A percentile compares a stretch with the other conserved stretches of the same genome.
These are phyloP conservation scores for Amiota communis DNA, from an alignment of 2,888 invertebrate species.

Conservation along the genomic window DNA sequence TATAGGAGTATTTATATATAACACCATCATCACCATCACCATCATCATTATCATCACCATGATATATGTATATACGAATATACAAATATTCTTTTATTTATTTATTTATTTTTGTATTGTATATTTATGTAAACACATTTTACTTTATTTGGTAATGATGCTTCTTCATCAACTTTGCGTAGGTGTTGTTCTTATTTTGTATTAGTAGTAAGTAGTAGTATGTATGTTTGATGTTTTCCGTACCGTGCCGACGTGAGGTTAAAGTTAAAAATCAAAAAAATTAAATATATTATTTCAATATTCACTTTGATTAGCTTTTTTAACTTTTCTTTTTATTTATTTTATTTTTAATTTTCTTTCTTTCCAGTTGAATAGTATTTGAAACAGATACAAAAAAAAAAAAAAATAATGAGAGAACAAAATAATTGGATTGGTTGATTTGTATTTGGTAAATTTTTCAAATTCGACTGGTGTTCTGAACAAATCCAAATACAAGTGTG, in stretches of 20 bases:
- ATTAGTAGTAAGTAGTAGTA: too few relatives aligned
- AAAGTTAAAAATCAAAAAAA: too few relatives aligned
- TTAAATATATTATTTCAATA: too few relatives aligned
- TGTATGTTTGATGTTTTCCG: too few relatives aligned
- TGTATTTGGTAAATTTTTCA: not conserved
- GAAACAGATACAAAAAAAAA: not conserved
- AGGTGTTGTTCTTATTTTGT: not conserved
- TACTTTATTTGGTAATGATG: constrained; percentile 2
- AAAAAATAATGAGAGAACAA: not conserved
- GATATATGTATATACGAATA: too few relatives aligned
- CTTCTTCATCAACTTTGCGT: not conserved
- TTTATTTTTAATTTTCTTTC: not conserved
- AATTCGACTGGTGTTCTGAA: not conserved
- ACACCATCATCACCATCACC: too few relatives aligned
- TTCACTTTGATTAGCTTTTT: too few relatives aligned
- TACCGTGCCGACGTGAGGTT: too few relatives aligned
- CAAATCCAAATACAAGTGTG: constrained; percentile 61
- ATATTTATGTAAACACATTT: not conserved
- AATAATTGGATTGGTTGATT: not conserved
- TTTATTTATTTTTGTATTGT: constrained; percentile 2
- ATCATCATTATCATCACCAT: too few relatives aligned
- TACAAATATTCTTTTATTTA: too few relatives aligned
- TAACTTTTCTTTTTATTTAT: too few relatives aligned
- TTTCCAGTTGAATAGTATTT: too few relatives aligned
- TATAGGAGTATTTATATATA: not conserved